Percentiles rank a stretch among this genome's conserved stretches.
Evolutionary conservation across 2,113 vertebrate genomes (phyloP).

Genomic region (Fukomys damarensis): DNA sequence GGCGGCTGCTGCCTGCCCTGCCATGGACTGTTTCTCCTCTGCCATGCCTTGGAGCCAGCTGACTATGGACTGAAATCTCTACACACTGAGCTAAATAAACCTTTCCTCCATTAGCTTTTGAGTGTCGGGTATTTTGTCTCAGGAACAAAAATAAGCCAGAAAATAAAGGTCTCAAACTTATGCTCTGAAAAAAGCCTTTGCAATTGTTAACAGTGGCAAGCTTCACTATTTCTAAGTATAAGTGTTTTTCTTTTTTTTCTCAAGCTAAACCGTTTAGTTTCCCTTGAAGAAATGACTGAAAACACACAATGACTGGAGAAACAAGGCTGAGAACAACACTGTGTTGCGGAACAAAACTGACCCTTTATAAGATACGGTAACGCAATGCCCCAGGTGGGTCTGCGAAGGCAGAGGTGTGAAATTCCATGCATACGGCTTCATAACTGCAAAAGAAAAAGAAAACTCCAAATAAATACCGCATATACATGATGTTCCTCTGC

Average conservation of each 20-base stretch:
- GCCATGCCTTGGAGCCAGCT: background rate
- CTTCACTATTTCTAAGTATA: background rate
- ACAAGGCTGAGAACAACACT: constrained; percentile 86
- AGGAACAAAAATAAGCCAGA: background rate
- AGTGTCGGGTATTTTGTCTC: background rate
- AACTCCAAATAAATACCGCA: constrained; percentile 82
- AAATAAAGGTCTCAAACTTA: background rate
- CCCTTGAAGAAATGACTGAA: constrained; percentile 85
- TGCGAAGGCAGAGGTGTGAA: constrained; percentile 90
- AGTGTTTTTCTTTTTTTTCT: too few relatives aligned
- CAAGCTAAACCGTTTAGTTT: constrained; percentile 82
- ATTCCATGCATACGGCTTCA: constrained; percentile 94
- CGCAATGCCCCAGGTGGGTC: constrained; percentile 97
- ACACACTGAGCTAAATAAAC: background rate
- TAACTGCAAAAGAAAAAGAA: constrained; percentile 86
- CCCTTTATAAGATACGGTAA: constrained; percentile 91
- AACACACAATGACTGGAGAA: constrained; percentile 87
- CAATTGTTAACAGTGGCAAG: background rate
- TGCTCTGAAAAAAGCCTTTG: background rate
- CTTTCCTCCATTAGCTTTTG: background rate
- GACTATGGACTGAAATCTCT: background rate
- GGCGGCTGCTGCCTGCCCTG: background rate
- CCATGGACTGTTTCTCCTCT: background rate
- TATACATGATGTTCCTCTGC: constrained; percentile 91
- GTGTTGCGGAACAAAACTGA: constrained; percentile 89